Conservation (phyloP, 1,140 invertebrate genomes). For the Lepidurus couesii region DNA sequence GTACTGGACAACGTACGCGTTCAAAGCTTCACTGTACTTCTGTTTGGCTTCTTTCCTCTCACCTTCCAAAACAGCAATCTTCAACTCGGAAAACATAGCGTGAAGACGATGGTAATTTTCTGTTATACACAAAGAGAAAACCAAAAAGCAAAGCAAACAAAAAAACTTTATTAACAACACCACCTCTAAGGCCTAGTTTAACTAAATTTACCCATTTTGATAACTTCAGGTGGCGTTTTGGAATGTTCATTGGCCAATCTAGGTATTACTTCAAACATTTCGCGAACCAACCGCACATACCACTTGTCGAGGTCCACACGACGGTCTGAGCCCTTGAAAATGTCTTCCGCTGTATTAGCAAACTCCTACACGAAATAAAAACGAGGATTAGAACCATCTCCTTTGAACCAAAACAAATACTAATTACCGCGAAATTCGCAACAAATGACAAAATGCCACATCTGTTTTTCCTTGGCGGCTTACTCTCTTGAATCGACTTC, state of each 20-base stretch:
- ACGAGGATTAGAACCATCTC: neutral
- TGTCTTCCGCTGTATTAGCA: conserved; percentile 74
- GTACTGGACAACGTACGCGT: conserved; percentile 86
- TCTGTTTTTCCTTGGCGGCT: conserved; percentile 66
- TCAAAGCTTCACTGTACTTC: conserved; percentile 82
- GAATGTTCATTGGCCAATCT: conserved; percentile 76
- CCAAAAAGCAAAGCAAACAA: conserved; percentile 17
- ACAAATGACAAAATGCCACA: conserved; percentile 90
- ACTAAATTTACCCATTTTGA: conserved; percentile 71
- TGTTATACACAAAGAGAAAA: conserved; percentile 45
- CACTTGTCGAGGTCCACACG: conserved; percentile 94
- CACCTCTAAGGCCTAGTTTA: conserved; percentile 26
- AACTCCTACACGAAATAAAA: conserved; percentile 58
- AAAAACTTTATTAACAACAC: conserved; percentile 6
- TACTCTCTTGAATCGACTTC: conserved; percentile 72
- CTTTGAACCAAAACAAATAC: conserved; percentile 31
- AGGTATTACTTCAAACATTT: conserved; percentile 80
- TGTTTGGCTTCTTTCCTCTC: conserved; percentile 86
- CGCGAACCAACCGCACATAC: conserved; percentile 75
- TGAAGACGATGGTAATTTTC: conserved; percentile 97
- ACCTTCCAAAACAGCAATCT: conserved; percentile 80
- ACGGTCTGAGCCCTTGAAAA: conserved; percentile 80
- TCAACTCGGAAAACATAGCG: conserved; percentile 77
- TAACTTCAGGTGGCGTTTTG: conserved; percentile 88
- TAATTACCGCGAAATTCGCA: conserved; percentile 69